Percentiles rank a stretch among this genome's conserved stretches.
Conservation (phyloP, 1,140 invertebrate species). For the Galleria mellonella region DNA sequence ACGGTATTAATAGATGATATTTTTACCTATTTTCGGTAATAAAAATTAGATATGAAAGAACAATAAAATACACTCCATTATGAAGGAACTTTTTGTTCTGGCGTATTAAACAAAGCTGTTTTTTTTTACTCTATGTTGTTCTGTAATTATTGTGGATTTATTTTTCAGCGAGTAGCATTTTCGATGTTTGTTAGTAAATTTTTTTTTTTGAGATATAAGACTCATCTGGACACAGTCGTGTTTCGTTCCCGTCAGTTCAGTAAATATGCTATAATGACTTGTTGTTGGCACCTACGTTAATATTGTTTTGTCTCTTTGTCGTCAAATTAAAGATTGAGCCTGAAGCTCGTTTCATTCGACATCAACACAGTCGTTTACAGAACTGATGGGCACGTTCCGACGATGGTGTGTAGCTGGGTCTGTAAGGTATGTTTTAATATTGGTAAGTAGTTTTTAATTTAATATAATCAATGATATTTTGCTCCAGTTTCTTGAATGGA, state of each 20-base stretch:
- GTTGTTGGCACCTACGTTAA: too few relatives aligned
- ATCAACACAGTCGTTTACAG: too few relatives aligned
- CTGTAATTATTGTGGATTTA: background rate
- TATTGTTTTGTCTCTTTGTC: too few relatives aligned
- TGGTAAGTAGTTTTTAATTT: slow-evolving; percentile 66
- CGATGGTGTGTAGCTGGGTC: too few relatives aligned
- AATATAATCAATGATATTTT: slow-evolving; percentile 53
- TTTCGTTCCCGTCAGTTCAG: too few relatives aligned
- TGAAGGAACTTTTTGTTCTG: background rate
- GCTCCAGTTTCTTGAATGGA: slow-evolving; percentile 38
- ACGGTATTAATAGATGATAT: background rate
- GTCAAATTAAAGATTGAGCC: too few relatives aligned
- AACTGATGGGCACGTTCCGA: too few relatives aligned
- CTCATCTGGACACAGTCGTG: too few relatives aligned
- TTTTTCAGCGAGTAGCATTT: background rate
- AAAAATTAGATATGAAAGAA: background rate
- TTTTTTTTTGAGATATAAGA: slow-evolving; percentile 67
- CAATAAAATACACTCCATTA: background rate
- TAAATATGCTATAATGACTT: too few relatives aligned
- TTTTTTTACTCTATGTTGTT: too few relatives aligned
- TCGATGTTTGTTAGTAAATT: slow-evolving; percentile 67
- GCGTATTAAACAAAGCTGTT: too few relatives aligned
- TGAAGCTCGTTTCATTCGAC: too few relatives aligned
- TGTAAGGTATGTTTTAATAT: slow-evolving; percentile 61
- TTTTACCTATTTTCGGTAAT: background rate